phyloP scores from a whole-genome alignment of 2,888 invertebrate species.

The Conus canariensis region DNA sequence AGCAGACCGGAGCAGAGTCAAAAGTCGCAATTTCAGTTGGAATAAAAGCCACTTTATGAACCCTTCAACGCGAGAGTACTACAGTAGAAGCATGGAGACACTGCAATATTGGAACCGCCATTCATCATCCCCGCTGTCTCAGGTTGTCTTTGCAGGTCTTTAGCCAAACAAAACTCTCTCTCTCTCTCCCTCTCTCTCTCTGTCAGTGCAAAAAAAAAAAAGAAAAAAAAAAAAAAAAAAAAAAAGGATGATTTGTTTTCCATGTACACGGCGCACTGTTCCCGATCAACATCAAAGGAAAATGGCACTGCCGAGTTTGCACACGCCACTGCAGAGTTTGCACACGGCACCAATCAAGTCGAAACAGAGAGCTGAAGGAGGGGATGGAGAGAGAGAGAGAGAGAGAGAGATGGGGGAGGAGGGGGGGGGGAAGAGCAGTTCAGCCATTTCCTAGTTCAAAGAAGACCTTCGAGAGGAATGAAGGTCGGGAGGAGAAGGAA shows the following conservation, averaged over 20 bases:
- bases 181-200: slow-evolving; percentile 24
- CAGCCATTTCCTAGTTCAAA: slow-evolving; percentile 29
- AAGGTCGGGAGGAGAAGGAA: background rate
- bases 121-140: background rate
- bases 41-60: background rate
- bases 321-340: slow-evolving; percentile 38
- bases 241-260: slow-evolving; percentile 33
- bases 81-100: background rate
- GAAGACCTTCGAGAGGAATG: slow-evolving; percentile 3
- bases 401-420: background rate
- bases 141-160: slow-evolving; percentile 1
- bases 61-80: background rate
- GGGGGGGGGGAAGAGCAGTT: background rate
- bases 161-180: background rate
- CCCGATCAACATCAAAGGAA: slow-evolving; percentile 38
- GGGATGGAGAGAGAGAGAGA: background rate
- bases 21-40: background rate
- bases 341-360: slow-evolving; percentile 40
- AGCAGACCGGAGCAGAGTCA: too few species aligned
- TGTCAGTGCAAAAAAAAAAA: background rate
- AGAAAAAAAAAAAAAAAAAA: too few species aligned
- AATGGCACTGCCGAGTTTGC: slow-evolving; percentile 33
- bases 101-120: background rate
- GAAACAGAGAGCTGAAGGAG: background rate
- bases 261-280: slow-evolving; percentile 34